phyloP scores from a whole-genome alignment of 2,797 vertebrate species.

The Echeneis naucrates region DNA sequence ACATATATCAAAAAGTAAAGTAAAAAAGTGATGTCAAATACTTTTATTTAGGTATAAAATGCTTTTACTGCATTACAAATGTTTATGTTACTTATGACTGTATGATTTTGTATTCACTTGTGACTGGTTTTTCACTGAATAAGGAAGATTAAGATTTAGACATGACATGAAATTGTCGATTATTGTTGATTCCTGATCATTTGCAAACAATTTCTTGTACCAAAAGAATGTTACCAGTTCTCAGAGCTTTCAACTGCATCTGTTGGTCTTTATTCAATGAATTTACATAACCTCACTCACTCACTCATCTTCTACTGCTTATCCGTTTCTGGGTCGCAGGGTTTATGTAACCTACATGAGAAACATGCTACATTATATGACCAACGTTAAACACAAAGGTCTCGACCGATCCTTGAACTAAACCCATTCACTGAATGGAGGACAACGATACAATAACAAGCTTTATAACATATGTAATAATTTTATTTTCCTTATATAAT shows the following conservation, averaged over 20 bases:
- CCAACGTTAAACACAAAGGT: not conserved
- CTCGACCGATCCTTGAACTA: not conserved
- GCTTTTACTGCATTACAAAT: not conserved
- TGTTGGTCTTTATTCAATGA: not conserved
- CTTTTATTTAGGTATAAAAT: conserved; percentile 10
- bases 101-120: not conserved
- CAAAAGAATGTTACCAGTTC: not conserved
- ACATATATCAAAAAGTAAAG: too few relatives aligned
- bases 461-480: too few relatives aligned
- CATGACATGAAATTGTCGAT: not conserved
- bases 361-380: not conserved
- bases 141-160: not conserved
- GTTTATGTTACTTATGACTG: not conserved
- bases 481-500: not conserved
- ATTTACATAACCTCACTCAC: not conserved
- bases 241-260: not conserved
- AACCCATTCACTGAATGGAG: not conserved
- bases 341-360: not conserved
- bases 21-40: not conserved
- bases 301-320: too few relatives aligned
- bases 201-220: not conserved
- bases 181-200: not conserved
- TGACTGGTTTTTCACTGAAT: not conserved
- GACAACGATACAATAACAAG: not conserved
- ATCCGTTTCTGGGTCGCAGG: too few relatives aligned